Evolutionary conservation across 2,888 invertebrate species (phyloP), one percentile per base, ranked within the genome.

Genomic region (Athripsodes cinereus): DNA sequence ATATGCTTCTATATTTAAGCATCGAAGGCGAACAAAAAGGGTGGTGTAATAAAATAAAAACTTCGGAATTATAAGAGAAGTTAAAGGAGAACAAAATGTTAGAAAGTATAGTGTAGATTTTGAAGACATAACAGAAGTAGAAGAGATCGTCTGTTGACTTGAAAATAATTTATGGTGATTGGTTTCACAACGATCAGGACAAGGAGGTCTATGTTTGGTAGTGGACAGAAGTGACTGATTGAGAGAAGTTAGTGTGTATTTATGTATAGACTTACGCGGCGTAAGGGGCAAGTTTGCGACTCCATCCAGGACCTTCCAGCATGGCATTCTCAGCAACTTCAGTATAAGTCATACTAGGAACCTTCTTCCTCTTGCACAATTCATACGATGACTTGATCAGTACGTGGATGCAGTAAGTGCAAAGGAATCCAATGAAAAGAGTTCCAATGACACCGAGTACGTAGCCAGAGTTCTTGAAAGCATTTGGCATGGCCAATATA

Each of bases 371-470:
- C 70, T 80, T 81, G 70, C 83, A 83, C 47, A 84, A 69, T 64
- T 78, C 81, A 65, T 85, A 86, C 69, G 86, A 82, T 0, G 84
- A 79, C 68, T 81, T 83, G 20, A 95, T 85, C 63, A 98, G 77
- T 62, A 95, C 79, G 70, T 96, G 92, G 74, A 97, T 95, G 70
- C 96, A 96, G 73, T 96, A 96, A 2, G 94, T 90, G 74, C 95
- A 95, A 34, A 97, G 82, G 21, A 90, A 72, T 0, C 96, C 96
- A 65, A 98, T 91, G 2, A 92, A 67, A 11, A 92, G 71, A 0
- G 96, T 88, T 6, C 92, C 92, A 19, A 90, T 74, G 1, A 85
- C 70, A 10, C 96, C 96, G 2, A 94, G 83, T 58, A 84, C 76
- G 66, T 90, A 86, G 1, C 95, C 95, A 0, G 94, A 83, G 70